A percentile compares a stretch with the other conserved stretches of the same genome.
These are phyloP conservation scores for Poecilus cupreus DNA, from an alignment of 2,888 invertebrate genomes.

Conservation along the genomic window DNA sequence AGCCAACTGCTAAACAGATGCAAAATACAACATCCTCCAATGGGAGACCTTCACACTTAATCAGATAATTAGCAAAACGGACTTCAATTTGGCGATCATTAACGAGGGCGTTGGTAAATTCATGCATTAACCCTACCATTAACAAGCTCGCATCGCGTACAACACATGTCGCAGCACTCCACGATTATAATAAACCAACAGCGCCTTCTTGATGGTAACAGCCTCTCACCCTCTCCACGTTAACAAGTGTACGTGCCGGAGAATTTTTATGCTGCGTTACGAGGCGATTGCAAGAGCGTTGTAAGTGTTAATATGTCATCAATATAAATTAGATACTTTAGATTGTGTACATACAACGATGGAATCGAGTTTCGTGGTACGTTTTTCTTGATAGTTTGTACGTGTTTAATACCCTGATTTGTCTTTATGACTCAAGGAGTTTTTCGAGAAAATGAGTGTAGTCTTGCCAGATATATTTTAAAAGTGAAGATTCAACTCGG, in stretches of 20 bases:
- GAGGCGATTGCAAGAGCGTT: not conserved
- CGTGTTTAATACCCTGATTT: constrained; percentile 33
- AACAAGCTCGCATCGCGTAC: not conserved
- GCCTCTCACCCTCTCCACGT: not conserved
- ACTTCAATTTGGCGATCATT: not conserved
- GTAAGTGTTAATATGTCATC: constrained; percentile 41
- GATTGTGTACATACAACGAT: constrained; percentile 17
- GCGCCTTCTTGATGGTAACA: constrained; percentile 1
- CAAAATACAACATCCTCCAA: not conserved
- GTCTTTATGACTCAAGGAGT: not conserved
- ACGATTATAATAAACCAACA: not conserved
- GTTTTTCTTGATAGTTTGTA: constrained; percentile 27
- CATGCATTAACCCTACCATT: not conserved
- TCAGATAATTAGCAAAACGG: not conserved
- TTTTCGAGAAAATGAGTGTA: not conserved
- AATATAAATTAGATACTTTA: constrained; percentile 40
- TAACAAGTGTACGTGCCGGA: constrained; percentile 26
- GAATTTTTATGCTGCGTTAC: constrained; percentile 29
- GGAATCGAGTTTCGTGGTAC: constrained; percentile 2
- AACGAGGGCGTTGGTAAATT: not conserved
- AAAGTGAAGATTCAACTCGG: no score
- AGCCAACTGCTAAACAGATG: not conserved
- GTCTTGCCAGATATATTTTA: no score
- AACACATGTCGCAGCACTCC: not conserved
- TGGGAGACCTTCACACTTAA: not conserved